These are phyloP conservation scores for Bombylius discolor DNA, from an alignment of 2,888 invertebrate species.

Conservation along the genomic window DNA sequence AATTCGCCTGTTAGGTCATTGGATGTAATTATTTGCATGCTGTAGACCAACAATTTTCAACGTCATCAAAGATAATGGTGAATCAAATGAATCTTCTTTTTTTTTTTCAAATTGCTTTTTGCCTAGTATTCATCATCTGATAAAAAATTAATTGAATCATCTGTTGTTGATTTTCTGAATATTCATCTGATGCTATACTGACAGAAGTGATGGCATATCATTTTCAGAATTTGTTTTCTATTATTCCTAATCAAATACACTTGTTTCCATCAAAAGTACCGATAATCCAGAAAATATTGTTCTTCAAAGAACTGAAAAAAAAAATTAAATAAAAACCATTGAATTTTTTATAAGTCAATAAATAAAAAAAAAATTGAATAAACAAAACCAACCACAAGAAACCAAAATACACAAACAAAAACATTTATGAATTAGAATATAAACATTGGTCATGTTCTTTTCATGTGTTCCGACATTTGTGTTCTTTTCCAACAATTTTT, in stretches of 20 bases:
- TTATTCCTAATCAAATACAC: constrained; percentile 16
- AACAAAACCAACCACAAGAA: too few species aligned
- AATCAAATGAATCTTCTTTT: constrained; percentile 37
- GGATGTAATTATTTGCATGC: too few species aligned
- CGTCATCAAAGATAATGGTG: constrained; percentile 37
- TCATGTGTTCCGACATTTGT: too few species aligned
- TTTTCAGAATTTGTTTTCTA: not conserved
- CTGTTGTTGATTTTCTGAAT: not conserved
- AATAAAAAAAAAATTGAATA: too few species aligned
- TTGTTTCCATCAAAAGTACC: constrained; percentile 23
- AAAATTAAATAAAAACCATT: not conserved
- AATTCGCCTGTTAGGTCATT: too few species aligned
- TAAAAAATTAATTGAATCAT: constrained; percentile 9
- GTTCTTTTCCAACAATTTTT: too few species aligned
- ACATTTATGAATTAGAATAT: too few species aligned
- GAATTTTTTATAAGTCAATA: too few species aligned
- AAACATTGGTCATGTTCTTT: too few species aligned
- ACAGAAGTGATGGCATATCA: constrained; percentile 1
- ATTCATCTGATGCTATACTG: constrained; percentile 7
- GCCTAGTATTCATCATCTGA: constrained; percentile 33
- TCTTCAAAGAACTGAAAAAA: constrained; percentile 8
- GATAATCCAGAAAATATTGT: constrained; percentile 33
- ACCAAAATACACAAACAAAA: too few species aligned
- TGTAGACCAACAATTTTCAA: constrained; percentile 26
- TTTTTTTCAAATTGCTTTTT: constrained; percentile 31